Evolutionary conservation across 1,140 invertebrate genomes (phyloP).

Genomic region (Tetramorium parvispinum): DNA sequence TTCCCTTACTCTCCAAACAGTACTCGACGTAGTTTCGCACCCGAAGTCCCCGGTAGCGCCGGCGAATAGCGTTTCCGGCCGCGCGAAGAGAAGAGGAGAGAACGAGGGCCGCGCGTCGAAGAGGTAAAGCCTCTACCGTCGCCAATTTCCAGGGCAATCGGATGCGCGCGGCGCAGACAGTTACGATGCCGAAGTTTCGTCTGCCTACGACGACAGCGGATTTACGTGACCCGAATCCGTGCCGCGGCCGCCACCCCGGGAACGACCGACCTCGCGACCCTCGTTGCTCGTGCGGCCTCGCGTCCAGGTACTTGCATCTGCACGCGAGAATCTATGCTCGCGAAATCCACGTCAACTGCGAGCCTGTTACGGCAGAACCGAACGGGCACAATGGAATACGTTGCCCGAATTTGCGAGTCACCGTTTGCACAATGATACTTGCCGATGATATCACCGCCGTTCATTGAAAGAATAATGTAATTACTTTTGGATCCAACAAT

Average conservation of each 20-base stretch:
- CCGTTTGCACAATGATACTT: not conserved
- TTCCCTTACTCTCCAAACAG: not conserved
- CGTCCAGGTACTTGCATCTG: constrained; percentile 9
- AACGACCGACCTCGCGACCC: constrained; percentile 13
- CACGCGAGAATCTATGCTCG: constrained; percentile 44
- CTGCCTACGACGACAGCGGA: constrained; percentile 47
- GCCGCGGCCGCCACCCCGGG: not conserved
- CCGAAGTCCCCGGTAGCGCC: not conserved
- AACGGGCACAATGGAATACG: constrained; percentile 19
- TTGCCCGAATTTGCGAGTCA: constrained; percentile 10
- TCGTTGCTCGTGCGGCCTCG: constrained; percentile 11
- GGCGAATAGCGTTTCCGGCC: not conserved
- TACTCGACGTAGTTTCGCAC: constrained; percentile 7
- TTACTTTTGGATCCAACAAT: no score
- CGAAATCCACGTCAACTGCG: not conserved
- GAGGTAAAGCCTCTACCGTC: not conserved
- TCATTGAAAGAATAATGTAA: no score
- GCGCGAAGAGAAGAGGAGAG: not conserved
- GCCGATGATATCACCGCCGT: not conserved
- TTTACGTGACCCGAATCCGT: constrained; percentile 69
- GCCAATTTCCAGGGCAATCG: constrained; percentile 74
- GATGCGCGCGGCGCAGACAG: constrained; percentile 67
- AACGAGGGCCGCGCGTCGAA: constrained; percentile 1
- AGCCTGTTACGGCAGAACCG: constrained; percentile 5
- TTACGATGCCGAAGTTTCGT: constrained; percentile 58